Conservation (phyloP, 2,113 vertebrate species). For the Brachyhypopomus gauderio region DNA sequence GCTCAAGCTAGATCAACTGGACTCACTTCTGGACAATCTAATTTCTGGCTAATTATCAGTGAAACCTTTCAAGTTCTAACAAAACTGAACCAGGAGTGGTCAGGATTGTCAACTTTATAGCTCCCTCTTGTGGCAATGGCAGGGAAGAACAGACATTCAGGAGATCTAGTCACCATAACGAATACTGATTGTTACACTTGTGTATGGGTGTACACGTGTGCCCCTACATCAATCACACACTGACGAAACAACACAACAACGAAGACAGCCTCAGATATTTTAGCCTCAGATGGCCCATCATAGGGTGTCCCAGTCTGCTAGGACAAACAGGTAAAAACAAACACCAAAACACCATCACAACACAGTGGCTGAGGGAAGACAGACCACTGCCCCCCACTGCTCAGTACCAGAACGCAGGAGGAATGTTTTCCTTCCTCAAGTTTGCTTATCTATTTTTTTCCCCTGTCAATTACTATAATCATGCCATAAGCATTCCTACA, state of each 20-base stretch:
- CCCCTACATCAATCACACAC: too few species aligned
- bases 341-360: neutral
- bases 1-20: too few species aligned
- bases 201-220: too few species aligned
- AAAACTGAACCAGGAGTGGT: neutral
- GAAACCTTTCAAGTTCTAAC: too few species aligned
- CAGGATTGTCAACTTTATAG: neutral
- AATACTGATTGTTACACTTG: too few species aligned
- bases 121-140: constrained; percentile 7
- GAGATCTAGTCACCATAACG: too few species aligned
- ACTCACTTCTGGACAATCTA: too few species aligned
- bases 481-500: neutral
- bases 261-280: too few species aligned
- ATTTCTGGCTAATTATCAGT: too few species aligned
- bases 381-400: neutral
- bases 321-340: neutral
- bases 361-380: neutral
- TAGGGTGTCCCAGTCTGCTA: neutral
- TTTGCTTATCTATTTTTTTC: neutral
- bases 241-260: too few species aligned
- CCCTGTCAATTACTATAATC: neutral
- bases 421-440: neutral
- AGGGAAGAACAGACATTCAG: too few species aligned
- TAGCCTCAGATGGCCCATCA: neutral
- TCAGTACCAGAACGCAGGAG: neutral